Conservation (phyloP, 1,140 invertebrate species). For the Trinorchestia longiramus region DNA sequence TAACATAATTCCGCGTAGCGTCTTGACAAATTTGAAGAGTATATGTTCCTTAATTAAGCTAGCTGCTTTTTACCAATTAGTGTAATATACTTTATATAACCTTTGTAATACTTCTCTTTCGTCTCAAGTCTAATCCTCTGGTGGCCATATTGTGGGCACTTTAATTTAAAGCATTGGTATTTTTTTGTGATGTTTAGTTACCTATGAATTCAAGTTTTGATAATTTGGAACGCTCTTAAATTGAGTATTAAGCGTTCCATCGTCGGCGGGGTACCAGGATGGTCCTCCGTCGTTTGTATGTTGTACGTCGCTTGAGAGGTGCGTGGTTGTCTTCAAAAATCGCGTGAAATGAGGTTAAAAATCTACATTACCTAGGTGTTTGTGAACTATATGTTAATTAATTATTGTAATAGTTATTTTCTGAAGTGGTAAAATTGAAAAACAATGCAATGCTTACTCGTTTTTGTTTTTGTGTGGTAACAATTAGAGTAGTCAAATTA, state of each 20-base stretch:
- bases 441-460: too few relatives aligned
- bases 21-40: background rate
- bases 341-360: background rate
- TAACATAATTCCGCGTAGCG: background rate
- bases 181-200: background rate
- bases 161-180: background rate
- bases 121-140: background rate
- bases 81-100: background rate
- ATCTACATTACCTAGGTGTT: background rate
- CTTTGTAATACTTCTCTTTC: background rate
- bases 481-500: too few relatives aligned
- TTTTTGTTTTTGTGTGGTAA: too few relatives aligned
- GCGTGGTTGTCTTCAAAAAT: background rate
- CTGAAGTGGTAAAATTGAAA: too few relatives aligned
- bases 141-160: conserved; percentile 25
- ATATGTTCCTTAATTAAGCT: background rate
- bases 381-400: background rate
- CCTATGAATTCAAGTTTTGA: background rate
- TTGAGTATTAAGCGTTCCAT: background rate
- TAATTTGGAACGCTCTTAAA: background rate
- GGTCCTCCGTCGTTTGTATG: background rate
- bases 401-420: too few relatives aligned
- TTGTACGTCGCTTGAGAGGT: background rate
- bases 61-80: background rate
- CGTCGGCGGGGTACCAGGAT: background rate